Percentiles rank a stretch among this genome's conserved stretches.
Conservation (phyloP, 2,888 invertebrate genomes). For the Melanophora roralis region DNA sequence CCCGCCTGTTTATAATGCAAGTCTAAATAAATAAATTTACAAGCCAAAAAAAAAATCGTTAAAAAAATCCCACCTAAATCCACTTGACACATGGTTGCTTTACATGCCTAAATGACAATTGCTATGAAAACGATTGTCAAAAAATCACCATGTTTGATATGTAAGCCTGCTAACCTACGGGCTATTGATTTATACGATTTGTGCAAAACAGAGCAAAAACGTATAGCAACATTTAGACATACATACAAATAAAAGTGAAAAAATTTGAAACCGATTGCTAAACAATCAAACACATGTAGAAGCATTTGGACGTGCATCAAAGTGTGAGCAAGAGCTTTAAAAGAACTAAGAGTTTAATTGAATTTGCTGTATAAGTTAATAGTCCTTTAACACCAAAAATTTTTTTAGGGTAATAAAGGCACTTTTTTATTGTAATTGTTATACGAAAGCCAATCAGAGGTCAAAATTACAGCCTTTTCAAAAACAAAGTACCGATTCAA, state of each 20-base stretch:
- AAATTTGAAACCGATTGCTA: conserved; percentile 56
- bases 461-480: no score
- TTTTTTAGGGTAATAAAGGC: no score
- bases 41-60: conserved; percentile 6
- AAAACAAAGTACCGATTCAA: no score
- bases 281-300: conserved; percentile 17
- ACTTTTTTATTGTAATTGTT: no score
- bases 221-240: conserved; percentile 7
- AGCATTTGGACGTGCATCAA: not conserved
- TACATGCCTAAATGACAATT: conserved; percentile 63
- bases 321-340: conserved; percentile 18
- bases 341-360: not conserved
- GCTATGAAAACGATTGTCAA: conserved; percentile 63
- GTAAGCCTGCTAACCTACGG: conserved; percentile 62
- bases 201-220: conserved; percentile 12
- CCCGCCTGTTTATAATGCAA: no score
- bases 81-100: conserved; percentile 63
- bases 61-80: conserved; percentile 60
- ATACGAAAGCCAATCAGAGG: no score
- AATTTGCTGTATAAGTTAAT: no score
- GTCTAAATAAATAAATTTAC: no score
- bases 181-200: conserved; percentile 58
- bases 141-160: conserved; percentile 63
- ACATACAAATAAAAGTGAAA: conserved; percentile 33
- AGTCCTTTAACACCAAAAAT: no score